Percentiles rank a stretch among this genome's conserved stretches.
These are phyloP conservation scores for Macaca mulatta DNA, from an alignment of 2,113 vertebrate species.

Conservation along the genomic window DNA sequence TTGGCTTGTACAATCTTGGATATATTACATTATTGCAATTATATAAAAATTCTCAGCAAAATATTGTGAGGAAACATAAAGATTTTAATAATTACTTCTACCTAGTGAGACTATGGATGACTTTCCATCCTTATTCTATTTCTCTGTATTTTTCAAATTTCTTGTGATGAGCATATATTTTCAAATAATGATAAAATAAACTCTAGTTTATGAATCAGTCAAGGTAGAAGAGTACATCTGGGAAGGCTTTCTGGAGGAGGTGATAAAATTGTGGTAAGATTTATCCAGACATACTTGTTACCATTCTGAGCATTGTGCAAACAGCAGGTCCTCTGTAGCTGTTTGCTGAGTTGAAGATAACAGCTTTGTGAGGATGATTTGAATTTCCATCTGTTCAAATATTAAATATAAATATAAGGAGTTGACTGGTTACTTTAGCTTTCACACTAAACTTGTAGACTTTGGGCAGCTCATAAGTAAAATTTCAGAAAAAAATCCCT, in stretches of 20 bases:
- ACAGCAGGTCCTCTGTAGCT: background rate
- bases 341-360: background rate
- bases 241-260: background rate
- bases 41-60: constrained; percentile 10
- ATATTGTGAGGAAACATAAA: background rate
- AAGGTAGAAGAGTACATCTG: background rate
- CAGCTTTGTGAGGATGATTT: background rate
- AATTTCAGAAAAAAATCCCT: background rate
- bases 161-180: background rate
- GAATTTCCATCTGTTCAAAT: background rate
- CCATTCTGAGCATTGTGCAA: background rate
- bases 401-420: background rate
- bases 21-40: background rate
- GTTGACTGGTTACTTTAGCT: background rate
- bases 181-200: constrained; percentile 23
- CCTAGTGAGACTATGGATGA: background rate
- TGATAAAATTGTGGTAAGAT: background rate
- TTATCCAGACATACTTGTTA: background rate
- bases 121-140: background rate
- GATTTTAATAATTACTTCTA: constrained; percentile 12
- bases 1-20: background rate
- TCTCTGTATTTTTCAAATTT: constrained; percentile 21
- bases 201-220: background rate
- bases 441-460: background rate
- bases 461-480: background rate